phyloP scores from a whole-genome alignment of 2,888 invertebrate genomes.

The Carabus problematicus region DNA sequence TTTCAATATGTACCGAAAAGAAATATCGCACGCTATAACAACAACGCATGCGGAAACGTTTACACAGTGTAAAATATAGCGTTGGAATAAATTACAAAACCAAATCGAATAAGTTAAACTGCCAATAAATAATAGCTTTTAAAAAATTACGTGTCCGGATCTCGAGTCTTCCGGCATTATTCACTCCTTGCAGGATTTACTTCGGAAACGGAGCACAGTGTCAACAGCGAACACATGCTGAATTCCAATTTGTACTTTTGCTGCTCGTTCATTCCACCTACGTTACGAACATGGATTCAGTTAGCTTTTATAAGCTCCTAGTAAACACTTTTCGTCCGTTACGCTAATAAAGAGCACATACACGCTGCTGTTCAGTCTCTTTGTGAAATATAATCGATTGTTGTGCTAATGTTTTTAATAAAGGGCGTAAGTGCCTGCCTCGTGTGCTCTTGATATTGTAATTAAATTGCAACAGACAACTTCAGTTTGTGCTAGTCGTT shows the following conservation, averaged over 20 bases:
- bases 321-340: no score
- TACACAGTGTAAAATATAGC: constrained; percentile 56
- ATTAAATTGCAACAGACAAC: background rate
- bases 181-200: no score
- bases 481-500: no score
- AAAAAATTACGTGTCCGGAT: constrained; percentile 32
- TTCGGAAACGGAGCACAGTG: no score
- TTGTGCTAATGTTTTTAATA: constrained; percentile 7
- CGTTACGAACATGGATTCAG: no score
- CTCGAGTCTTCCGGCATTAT: no score
- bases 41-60: constrained; percentile 48
- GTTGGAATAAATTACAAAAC: constrained; percentile 54
- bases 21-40: constrained; percentile 51
- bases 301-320: no score
- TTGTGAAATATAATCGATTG: constrained; percentile 5
- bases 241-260: no score
- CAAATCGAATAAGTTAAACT: constrained; percentile 54
- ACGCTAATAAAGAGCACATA: background rate
- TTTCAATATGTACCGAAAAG: constrained; percentile 56
- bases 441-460: background rate
- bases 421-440: background rate
- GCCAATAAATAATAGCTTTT: constrained; percentile 56
- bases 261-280: no score
- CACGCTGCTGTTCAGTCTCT: background rate
- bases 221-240: no score